Evolutionary conservation across 2,888 invertebrate genomes (phyloP).

Genomic region (Malachius bipustulatus): DNA sequence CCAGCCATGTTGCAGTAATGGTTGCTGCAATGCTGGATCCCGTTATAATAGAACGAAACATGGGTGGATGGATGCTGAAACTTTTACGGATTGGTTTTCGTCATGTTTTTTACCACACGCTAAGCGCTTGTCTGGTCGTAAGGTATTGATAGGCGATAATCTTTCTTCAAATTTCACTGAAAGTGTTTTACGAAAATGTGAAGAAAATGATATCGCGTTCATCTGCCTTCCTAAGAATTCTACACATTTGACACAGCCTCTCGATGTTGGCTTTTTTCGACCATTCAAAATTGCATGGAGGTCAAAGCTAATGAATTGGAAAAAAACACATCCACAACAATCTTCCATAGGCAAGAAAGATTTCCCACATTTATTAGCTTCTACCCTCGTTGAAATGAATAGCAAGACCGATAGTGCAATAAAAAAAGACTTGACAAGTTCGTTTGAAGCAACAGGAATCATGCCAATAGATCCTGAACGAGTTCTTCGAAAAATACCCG

Average conservation of each 20-base stretch:
- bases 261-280: background rate
- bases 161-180: slow-evolving; percentile 21
- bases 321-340: too few relatives aligned
- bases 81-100: slow-evolving; percentile 21
- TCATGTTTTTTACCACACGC: slow-evolving; percentile 20
- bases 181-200: slow-evolving; percentile 23
- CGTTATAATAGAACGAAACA: slow-evolving; percentile 20
- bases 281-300: slow-evolving; percentile 17
- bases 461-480: too few relatives aligned
- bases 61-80: slow-evolving; percentile 15
- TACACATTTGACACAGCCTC: background rate
- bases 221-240: slow-evolving; percentile 14
- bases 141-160: slow-evolving; percentile 20
- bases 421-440: too few relatives aligned
- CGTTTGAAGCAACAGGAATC: too few relatives aligned
- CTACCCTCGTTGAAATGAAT: too few relatives aligned
- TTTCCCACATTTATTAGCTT: too few relatives aligned
- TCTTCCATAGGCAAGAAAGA: too few relatives aligned
- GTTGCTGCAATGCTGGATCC: slow-evolving; percentile 14
- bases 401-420: slow-evolving; percentile 11
- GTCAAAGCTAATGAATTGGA: too few relatives aligned
- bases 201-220: slow-evolving; percentile 28
- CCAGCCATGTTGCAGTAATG: slow-evolving; percentile 11
- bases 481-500: too few relatives aligned
- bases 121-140: slow-evolving; percentile 12